phyloP scores from a whole-genome alignment of 2,888 invertebrate genomes.

The Oithona nana region DNA sequence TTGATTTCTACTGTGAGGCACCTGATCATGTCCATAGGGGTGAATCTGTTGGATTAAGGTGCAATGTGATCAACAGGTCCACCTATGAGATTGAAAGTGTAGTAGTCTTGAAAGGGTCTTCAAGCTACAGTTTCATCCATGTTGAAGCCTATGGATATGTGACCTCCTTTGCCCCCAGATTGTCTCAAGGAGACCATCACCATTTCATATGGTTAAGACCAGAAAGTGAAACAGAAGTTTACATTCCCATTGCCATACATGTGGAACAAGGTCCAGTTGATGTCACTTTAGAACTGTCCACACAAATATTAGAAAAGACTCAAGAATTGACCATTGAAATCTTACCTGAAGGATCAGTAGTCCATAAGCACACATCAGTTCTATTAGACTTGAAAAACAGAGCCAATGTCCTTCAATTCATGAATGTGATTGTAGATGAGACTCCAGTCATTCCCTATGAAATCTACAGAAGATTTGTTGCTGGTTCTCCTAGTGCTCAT shows the following conservation, averaged over 20 bases:
- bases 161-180: constrained; percentile 31
- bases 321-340: constrained; percentile 10
- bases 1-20: constrained; percentile 17
- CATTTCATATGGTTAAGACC: constrained; percentile 32
- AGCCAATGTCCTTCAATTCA: constrained; percentile 32
- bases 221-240: constrained; percentile 25
- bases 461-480: constrained; percentile 33
- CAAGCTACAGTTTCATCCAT: constrained; percentile 33
- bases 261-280: constrained; percentile 30
- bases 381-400: constrained; percentile 35
- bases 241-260: constrained; percentile 34
- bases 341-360: constrained; percentile 34
- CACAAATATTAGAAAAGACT: constrained; percentile 27
- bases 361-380: constrained; percentile 35
- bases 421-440: constrained; percentile 36
- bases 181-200: constrained; percentile 33
- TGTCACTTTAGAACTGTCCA: constrained; percentile 31
- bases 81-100: constrained; percentile 23
- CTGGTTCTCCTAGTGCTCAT: constrained; percentile 33
- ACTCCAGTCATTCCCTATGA: constrained; percentile 33
- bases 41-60: constrained; percentile 24
- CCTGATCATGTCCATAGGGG: constrained; percentile 4
- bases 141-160: constrained; percentile 33
- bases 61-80: constrained; percentile 26
- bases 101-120: constrained; percentile 29